A percentile compares a stretch with the other conserved stretches of the same genome.
Evolutionary conservation across 2,113 vertebrate species (phyloP).

Genomic region (Chamaetylas fuelleborni): DNA sequence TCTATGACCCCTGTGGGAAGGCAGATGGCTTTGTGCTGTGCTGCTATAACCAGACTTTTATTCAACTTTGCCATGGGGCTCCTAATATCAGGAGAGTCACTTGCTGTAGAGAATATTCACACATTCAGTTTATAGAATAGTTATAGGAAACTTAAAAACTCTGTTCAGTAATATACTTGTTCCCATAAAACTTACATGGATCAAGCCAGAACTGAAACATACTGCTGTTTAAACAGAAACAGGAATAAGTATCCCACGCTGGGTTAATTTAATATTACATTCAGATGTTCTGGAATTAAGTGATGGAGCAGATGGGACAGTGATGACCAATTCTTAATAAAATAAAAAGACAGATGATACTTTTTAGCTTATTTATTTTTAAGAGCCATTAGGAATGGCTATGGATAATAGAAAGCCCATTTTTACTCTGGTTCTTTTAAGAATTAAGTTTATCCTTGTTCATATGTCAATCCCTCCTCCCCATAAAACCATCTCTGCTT

Average conservation of each 20-base stretch:
- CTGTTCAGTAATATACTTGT: not conserved
- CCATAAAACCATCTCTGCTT: not conserved
- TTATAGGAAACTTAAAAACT: slow-evolving; percentile 3
- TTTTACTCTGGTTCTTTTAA: slow-evolving; percentile 3
- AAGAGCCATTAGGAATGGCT: slow-evolving; percentile 17
- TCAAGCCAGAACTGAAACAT: slow-evolving; percentile 40
- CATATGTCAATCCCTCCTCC: not conserved
- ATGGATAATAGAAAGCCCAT: not conserved
- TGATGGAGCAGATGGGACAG: slow-evolving; percentile 49
- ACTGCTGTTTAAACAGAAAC: slow-evolving; percentile 50
- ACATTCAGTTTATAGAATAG: not conserved
- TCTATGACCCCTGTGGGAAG: not conserved
- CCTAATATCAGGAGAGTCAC: not conserved
- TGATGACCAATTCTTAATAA: slow-evolving; percentile 58
- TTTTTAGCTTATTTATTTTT: slow-evolving; percentile 44
- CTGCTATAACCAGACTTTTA: not conserved
- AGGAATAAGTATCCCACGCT: slow-evolving; percentile 53
- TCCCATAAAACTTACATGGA: not conserved
- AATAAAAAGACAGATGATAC: slow-evolving; percentile 51
- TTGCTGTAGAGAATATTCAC: not conserved
- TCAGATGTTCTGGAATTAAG: slow-evolving; percentile 66
- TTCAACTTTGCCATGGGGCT: not conserved
- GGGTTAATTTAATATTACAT: slow-evolving; percentile 67
- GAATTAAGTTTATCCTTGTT: slow-evolving; percentile 2
- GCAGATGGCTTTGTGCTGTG: not conserved